Conservation (phyloP, 2,797 vertebrate genomes). For the Pteronotus mesoamericanus region DNA sequence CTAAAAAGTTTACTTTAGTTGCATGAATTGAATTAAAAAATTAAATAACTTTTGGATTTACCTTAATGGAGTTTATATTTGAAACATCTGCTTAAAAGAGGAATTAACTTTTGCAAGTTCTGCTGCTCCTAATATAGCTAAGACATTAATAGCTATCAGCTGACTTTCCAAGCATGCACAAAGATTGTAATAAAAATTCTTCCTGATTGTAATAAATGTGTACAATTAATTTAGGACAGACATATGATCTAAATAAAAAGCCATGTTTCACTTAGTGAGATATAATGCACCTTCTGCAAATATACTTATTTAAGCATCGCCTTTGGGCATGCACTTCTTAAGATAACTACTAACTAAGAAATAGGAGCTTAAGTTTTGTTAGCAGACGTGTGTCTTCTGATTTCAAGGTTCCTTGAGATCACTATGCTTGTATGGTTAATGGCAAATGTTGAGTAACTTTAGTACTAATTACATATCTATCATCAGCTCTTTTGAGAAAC, state of each 20-base stretch:
- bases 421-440: accelerated
- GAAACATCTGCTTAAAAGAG: background rate
- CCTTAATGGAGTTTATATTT: slow-evolving; percentile 8
- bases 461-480: background rate
- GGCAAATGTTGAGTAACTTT: background rate
- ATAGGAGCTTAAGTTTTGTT: background rate
- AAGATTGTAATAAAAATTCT: background rate
- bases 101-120: background rate
- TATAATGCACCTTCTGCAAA: background rate
- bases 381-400: background rate
- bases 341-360: background rate
- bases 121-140: background rate
- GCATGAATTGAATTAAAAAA: background rate
- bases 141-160: background rate
- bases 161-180: background rate
- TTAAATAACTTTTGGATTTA: background rate
- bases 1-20: background rate
- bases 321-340: background rate
- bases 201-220: background rate
- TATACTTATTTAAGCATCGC: background rate
- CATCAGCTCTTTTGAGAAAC: background rate
- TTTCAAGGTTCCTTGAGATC: background rate
- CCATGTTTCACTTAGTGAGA: background rate
- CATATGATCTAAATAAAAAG: background rate
- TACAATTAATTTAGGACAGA: background rate